These are phyloP conservation scores for Oreochromis aureus DNA, from an alignment of 2,113 vertebrate genomes.

Conservation along the genomic window DNA sequence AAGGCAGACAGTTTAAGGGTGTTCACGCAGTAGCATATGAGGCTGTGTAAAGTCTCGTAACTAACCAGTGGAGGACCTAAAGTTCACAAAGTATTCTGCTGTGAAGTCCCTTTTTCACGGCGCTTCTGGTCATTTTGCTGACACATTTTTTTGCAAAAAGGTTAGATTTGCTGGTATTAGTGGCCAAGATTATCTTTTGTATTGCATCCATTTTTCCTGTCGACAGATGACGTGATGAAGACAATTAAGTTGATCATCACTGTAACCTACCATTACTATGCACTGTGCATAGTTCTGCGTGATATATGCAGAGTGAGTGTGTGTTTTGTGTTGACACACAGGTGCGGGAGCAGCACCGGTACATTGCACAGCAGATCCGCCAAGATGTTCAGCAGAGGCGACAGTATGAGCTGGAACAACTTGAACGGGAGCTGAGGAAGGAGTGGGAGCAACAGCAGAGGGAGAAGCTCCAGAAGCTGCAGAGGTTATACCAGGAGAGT, in stretches of 20 bases:
- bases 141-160: not conserved
- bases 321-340: constrained; percentile 14
- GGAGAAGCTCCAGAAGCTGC: constrained; percentile 76
- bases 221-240: not conserved
- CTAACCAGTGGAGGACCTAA: not conserved
- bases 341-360: constrained; percentile 92
- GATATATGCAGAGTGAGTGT: not conserved
- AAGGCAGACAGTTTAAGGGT: not conserved
- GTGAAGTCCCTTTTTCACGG: not conserved
- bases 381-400: constrained; percentile 79
- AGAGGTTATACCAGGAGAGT: constrained; percentile 79
- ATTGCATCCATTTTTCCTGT: not conserved
- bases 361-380: constrained; percentile 81
- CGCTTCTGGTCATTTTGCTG: not conserved
- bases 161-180: not conserved
- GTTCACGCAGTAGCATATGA: not conserved
- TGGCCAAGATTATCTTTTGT: not conserved
- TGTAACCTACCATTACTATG: not conserved
- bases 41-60: not conserved
- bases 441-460: constrained; percentile 82
- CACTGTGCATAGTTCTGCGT: not conserved
- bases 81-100: not conserved
- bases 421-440: constrained; percentile 75
- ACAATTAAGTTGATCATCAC: not conserved
- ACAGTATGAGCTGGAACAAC: constrained; percentile 71